Conservation (phyloP, 2,797 vertebrate species). For the Pteronotus mesoamericanus region DNA sequence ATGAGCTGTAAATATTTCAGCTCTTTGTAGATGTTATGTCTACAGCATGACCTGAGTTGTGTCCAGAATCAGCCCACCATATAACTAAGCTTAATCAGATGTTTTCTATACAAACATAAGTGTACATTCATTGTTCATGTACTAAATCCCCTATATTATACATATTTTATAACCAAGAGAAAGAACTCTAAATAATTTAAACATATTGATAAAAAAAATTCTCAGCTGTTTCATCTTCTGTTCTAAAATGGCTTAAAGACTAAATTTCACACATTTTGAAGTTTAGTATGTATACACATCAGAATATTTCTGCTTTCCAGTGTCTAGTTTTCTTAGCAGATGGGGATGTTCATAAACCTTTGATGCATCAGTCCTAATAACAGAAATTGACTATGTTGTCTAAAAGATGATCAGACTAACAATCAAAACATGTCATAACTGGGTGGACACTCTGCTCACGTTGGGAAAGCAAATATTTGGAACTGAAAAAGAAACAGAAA, state of each 20-base stretch:
- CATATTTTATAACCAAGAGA: background rate
- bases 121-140: background rate
- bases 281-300: background rate
- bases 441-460: background rate
- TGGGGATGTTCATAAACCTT: background rate
- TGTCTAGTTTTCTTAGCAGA: background rate
- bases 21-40: background rate
- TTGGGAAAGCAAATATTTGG: background rate
- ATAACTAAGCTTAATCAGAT: background rate
- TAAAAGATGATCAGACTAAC: background rate
- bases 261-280: background rate
- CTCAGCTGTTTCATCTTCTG: background rate
- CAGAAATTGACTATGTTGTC: background rate
- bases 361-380: background rate
- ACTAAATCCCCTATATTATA: background rate
- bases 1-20: background rate
- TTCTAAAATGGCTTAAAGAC: background rate
- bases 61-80: background rate
- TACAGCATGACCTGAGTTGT: background rate
- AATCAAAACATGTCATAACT: background rate
- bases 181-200: background rate
- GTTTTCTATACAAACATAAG: constrained; percentile 4
- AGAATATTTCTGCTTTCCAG: background rate
- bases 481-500: background rate
- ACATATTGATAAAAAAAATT: background rate